phyloP scores from a whole-genome alignment of 2,888 invertebrate species.

The Zelleria hepariella region DNA sequence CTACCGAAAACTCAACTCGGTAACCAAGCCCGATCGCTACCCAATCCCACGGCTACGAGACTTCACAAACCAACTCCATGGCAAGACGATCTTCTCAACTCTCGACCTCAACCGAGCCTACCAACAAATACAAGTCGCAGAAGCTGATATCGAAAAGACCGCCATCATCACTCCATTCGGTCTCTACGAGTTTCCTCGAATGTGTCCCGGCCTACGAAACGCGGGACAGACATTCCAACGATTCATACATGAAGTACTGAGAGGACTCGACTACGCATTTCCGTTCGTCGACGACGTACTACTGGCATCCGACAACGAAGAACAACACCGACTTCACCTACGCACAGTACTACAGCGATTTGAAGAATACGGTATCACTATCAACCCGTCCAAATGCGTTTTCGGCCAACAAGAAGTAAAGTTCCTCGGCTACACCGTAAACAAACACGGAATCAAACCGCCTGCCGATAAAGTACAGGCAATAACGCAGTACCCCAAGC shows the following conservation, averaged over 20 bases:
- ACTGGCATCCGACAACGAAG: slow-evolving; percentile 14
- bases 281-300: slow-evolving; percentile 26
- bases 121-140: slow-evolving; percentile 11
- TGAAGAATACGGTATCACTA: slow-evolving; percentile 7
- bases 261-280: slow-evolving; percentile 10
- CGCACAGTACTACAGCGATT: slow-evolving; percentile 10
- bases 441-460: slow-evolving; percentile 5
- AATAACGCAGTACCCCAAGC: slow-evolving; percentile 5
- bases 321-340: slow-evolving; percentile 10
- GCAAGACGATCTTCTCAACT: slow-evolving; percentile 13
- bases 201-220: slow-evolving; percentile 7
- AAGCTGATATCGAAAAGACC: slow-evolving; percentile 14
- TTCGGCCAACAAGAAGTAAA: neutral
- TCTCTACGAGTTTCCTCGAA: slow-evolving; percentile 22
- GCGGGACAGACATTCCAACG: slow-evolving; percentile 9
- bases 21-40: slow-evolving; percentile 9
- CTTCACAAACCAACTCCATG: slow-evolving; percentile 14
- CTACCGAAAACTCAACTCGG: slow-evolving; percentile 6
- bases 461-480: neutral
- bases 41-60: slow-evolving; percentile 10
- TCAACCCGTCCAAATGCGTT: slow-evolving; percentile 1
- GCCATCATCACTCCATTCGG: slow-evolving; percentile 32
- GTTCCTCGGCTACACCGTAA: slow-evolving; percentile 6
- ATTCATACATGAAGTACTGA: slow-evolving; percentile 3
- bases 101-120: slow-evolving; percentile 16